Base-by-base conservation (phyloP, 2,113 vertebrate species). In the Nerophis lumbriciformis region DNA sequence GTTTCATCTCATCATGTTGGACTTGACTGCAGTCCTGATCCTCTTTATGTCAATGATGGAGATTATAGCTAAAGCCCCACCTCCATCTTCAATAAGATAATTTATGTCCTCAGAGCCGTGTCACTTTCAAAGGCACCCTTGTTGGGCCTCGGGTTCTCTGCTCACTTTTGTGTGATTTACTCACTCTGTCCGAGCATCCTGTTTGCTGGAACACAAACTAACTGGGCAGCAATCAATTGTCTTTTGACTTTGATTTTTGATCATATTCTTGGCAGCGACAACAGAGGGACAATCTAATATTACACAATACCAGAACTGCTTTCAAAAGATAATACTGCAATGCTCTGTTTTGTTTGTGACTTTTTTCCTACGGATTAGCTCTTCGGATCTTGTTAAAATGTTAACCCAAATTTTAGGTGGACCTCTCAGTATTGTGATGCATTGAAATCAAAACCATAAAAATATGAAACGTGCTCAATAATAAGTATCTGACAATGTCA, bases 21-120 rank as follows among this genome's bases (percentile, higher is more conserved):
- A 79, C 53, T 76, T 65, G 75, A 71, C 69, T 76, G 73, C 73
- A 76, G 79, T 63, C 80, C 70, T 86, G 84, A 85, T 85, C 81
- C 84, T 86, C 74, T 82, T 81, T 82, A 66, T 87, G 72, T 84
- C 85, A 85, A 86, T 86, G 80, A 85, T 76, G 71, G 82, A 81
- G 85, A 87, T 88, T 88, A 88, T 63, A 68, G 61, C 57, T 45
- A 59, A 81, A 83, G 73, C 81, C 60, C 82, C 78, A 65, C 83
- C 85, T 82, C 61, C 73, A 66, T 81, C 73, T 59, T 66, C 85
- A 85, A 68, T 71, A 67, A 77, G 72, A 83, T 84, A 50, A 76
- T 88, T 78, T 77, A 73, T 80, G 71, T 78, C 77, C 71, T 63
- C 63, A 68, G 68, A 72, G 66, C 68, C 14, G 52, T 72, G 65